A percentile compares a stretch with the other conserved stretches of the same genome.
These are phyloP conservation scores for Delphinapterus leucas DNA, from an alignment of 2,113 vertebrate genomes.

Conservation along the genomic window DNA sequence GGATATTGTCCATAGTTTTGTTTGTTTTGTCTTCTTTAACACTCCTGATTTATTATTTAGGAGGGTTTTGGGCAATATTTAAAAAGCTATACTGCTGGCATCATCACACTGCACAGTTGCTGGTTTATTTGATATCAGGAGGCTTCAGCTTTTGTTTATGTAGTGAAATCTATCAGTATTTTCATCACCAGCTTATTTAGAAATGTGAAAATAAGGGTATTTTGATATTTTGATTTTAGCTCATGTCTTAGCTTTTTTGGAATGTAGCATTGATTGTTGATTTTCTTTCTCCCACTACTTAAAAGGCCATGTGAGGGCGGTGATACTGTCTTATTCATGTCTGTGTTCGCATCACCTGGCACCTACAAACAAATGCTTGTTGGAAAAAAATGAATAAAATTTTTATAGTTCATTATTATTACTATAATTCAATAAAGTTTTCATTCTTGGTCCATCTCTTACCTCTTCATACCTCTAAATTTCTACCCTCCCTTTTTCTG, in stretches of 20 bases:
- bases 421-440: neutral
- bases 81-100: neutral
- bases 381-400: neutral
- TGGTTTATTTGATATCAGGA: neutral
- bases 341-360: neutral
- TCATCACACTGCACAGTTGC: neutral
- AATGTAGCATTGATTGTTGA: neutral
- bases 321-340: neutral
- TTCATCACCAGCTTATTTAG: neutral
- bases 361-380: neutral
- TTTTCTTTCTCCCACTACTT: neutral
- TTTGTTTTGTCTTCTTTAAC: neutral
- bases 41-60: neutral
- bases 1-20: neutral
- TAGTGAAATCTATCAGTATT: neutral
- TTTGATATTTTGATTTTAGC: neutral
- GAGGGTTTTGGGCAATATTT: neutral
- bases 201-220: conserved; percentile 1
- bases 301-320: neutral
- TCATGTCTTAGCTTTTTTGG: neutral
- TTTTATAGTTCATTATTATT: neutral
- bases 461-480: neutral
- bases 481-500: neutral
- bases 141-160: neutral
- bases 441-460: neutral